A percentile compares a stretch with the other conserved stretches of the same genome.
phyloP scores from a whole-genome alignment of 2,888 invertebrate genomes.

The Tachina lurida region DNA sequence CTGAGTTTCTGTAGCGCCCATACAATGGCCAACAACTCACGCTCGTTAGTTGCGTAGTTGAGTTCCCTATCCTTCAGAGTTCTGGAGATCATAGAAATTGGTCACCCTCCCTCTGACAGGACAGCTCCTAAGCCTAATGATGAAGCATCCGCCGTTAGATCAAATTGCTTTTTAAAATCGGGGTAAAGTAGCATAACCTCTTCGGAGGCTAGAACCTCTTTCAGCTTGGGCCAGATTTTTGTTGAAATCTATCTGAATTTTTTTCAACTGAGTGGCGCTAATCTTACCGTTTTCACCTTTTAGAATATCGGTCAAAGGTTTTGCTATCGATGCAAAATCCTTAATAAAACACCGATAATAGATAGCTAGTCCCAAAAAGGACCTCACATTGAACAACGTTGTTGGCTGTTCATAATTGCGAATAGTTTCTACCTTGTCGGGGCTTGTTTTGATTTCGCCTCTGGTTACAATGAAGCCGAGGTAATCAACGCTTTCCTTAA shows the following conservation, averaged over 20 bases:
- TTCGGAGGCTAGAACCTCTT: slow-evolving; percentile 53
- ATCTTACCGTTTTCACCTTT: too few relatives aligned
- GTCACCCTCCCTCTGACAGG: slow-evolving; percentile 38
- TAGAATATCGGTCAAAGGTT: slow-evolving; percentile 62
- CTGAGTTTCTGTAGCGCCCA: slow-evolving; percentile 5
- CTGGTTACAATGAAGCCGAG: slow-evolving; percentile 16
- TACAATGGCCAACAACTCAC: slow-evolving; percentile 6
- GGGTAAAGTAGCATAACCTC: slow-evolving; percentile 60
- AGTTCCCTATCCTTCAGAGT: not conserved
- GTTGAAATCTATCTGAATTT: slow-evolving; percentile 48
- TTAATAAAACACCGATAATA: too few relatives aligned
- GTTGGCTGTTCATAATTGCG: not conserved
- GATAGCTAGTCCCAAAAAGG: too few relatives aligned
- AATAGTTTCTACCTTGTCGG: too few relatives aligned
- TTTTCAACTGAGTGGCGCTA: slow-evolving; percentile 50
- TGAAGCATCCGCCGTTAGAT: slow-evolving; percentile 61
- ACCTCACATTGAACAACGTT: not conserved
- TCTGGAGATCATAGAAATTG: slow-evolving; percentile 30
- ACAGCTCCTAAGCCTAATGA: too few relatives aligned
- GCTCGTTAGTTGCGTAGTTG: slow-evolving; percentile 14
- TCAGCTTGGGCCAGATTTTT: slow-evolving; percentile 61
- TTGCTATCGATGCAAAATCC: not conserved
- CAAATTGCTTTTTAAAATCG: slow-evolving; percentile 63
- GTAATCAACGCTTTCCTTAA: slow-evolving; percentile 49
- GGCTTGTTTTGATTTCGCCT: too few relatives aligned